Evolutionary conservation across 2,113 vertebrate genomes (phyloP), one percentile per base, ranked within the genome.

Genomic region (Onychostruthus taczanowskii): DNA sequence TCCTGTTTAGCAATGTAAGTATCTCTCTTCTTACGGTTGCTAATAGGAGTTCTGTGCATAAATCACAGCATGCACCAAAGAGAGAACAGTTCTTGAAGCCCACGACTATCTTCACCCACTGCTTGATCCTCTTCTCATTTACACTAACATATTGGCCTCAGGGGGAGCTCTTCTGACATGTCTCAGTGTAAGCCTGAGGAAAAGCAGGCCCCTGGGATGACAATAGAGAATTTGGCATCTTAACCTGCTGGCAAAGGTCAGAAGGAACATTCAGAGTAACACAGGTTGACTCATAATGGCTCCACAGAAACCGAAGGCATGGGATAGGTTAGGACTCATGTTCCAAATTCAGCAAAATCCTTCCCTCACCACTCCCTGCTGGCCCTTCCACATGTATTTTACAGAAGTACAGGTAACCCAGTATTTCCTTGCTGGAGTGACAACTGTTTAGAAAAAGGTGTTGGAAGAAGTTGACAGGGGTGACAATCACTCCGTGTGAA

Each of bases 1-100:
- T 90, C 83, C 86, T 89, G 26, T 90, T 96, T 90, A 90, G 64
- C 80, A 88, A 72, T 43, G 33, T 92, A 92, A 96, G 83, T 75
- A 49, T 89, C 73, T 90, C 90, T 89, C 72, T 61, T 86, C 85
- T 80, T 23, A 46, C 76, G 68, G 73, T 22, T 93, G 41, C 80
- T 95, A 88, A 89, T 72, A 95, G 80, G 92, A 88, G 68, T 56
- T 92, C 67, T 84, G 37, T 78, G 64, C 80, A 79, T 92, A 94
- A 96, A 92, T 90, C 90, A 92, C 91, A 74, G 88, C 68, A 64
- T n/a, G 90, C 47, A 43, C 61, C 2, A 0, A 84, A 78, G 61
- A n/a, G 26, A 95, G 66, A 92, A 72, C 27, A 93, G 66, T 84
- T 82, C 69, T 79, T 43, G 64, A 84, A 81, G 47, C 61, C 64